These are phyloP conservation scores for Dugesia japonica DNA, from an alignment of 2,888 invertebrate species.

Conservation along the genomic window DNA sequence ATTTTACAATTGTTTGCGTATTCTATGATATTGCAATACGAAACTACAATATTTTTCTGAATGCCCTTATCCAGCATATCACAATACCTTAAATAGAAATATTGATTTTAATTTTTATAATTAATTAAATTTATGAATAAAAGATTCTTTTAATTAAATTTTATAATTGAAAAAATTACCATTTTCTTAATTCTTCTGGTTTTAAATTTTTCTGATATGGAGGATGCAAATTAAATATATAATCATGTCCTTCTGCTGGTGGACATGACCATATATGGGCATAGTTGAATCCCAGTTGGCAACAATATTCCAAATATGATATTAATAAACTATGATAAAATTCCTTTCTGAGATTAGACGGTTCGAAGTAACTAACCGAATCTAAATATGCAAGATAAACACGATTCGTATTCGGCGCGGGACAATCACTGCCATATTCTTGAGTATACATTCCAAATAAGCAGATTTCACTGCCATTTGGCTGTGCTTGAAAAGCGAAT, in stretches of 20 bases:
- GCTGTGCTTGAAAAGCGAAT: not conserved
- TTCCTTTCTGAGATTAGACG: constrained; percentile 81
- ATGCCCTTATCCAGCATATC: too few relatives aligned
- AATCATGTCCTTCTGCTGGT: constrained; percentile 97
- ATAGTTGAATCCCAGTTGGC: constrained; percentile 73
- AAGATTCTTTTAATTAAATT: too few relatives aligned
- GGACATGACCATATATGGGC: too few relatives aligned
- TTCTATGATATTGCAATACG: too few relatives aligned
- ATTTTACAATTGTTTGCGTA: too few relatives aligned
- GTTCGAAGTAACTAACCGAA: constrained; percentile 96
- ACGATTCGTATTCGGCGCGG: too few relatives aligned
- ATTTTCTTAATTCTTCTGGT: constrained; percentile 92
- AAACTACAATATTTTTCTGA: too few relatives aligned
- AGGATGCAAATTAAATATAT: constrained; percentile 99
- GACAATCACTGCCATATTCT: constrained; percentile 87
- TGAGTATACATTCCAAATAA: constrained; percentile 97
- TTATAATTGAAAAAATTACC: too few relatives aligned
- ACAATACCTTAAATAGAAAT: too few relatives aligned
- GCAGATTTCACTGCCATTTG: constrained; percentile 55
- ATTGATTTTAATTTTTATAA: too few relatives aligned
- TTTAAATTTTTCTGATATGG: constrained; percentile 97
- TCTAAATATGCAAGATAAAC: constrained; percentile 97
- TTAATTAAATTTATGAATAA: too few relatives aligned
- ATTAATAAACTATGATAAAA: constrained; percentile 96
- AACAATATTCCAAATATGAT: constrained; percentile 93